Conservation (phyloP, 2,113 vertebrate genomes). For the Panthera leo region DNA sequence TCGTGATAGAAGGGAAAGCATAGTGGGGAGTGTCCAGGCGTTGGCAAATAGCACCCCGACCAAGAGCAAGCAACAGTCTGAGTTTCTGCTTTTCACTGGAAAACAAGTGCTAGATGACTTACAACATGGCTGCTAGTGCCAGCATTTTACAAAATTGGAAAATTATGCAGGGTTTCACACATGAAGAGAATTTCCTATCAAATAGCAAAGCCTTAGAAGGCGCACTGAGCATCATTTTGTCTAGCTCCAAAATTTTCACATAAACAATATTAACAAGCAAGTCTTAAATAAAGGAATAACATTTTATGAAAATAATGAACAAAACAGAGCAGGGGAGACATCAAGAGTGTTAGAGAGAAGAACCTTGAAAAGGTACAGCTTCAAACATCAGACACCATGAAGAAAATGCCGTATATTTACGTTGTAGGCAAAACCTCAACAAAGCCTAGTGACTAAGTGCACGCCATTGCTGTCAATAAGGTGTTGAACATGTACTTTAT, state of each 20-base stretch:
- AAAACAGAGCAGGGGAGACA: background rate
- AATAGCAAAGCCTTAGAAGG: background rate
- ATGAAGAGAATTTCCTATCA: background rate
- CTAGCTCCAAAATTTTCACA: background rate
- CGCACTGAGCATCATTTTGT: background rate
- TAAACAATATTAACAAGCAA: background rate
- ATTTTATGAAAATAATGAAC: background rate
- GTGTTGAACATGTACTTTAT: background rate
- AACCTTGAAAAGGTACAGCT: background rate
- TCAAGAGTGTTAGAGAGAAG: background rate
- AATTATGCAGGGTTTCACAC: background rate
- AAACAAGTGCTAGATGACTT: background rate
- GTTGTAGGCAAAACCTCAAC: background rate
- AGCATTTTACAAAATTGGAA: background rate
- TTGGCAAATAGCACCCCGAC: background rate
- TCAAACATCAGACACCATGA: background rate
- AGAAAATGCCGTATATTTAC: background rate
- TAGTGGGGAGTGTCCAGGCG: fast-evolving
- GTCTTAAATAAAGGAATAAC: background rate
- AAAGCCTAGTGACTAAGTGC: background rate
- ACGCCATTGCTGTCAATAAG: background rate
- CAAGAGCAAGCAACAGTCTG: background rate
- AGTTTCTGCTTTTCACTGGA: background rate
- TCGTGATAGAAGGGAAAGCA: background rate
- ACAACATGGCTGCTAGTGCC: background rate